Evolutionary conservation across 2,113 vertebrate genomes (phyloP).

Genomic region (Campylomormyrus numenius): DNA sequence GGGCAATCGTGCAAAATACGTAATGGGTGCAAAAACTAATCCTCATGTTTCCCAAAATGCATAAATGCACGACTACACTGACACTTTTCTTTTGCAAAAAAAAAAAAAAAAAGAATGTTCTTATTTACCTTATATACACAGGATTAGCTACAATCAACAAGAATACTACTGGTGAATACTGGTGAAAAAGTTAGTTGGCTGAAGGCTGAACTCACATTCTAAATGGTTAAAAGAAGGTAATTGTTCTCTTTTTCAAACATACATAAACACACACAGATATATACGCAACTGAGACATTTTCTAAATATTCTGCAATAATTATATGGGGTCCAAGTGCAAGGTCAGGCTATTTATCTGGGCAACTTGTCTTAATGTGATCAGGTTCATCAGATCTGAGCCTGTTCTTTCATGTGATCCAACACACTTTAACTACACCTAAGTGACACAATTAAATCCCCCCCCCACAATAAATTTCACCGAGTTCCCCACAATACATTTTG

Average conservation of each 20-base stretch:
- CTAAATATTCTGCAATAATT: neutral
- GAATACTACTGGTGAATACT: neutral
- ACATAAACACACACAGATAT: neutral
- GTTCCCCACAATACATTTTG: neutral
- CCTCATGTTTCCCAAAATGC: no score
- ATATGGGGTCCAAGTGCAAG: neutral
- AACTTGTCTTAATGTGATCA: neutral
- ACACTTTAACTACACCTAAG: neutral
- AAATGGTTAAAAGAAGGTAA: neutral
- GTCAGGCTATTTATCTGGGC: neutral
- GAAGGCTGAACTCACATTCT: neutral
- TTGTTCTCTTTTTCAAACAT: neutral
- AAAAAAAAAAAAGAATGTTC: neutral
- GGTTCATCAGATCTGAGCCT: neutral
- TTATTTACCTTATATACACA: neutral
- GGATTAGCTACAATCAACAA: neutral
- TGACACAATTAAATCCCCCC: neutral
- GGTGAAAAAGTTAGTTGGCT: neutral
- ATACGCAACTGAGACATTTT: neutral
- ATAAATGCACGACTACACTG: neutral
- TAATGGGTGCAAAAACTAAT: neutral
- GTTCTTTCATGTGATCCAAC: neutral
- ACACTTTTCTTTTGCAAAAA: neutral
- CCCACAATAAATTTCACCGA: neutral
- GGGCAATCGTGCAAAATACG: neutral